Percentiles rank a stretch among this genome's conserved stretches.
Evolutionary conservation across 2,113 vertebrate genomes (phyloP).

Genomic region (Aplodontia rufa): DNA sequence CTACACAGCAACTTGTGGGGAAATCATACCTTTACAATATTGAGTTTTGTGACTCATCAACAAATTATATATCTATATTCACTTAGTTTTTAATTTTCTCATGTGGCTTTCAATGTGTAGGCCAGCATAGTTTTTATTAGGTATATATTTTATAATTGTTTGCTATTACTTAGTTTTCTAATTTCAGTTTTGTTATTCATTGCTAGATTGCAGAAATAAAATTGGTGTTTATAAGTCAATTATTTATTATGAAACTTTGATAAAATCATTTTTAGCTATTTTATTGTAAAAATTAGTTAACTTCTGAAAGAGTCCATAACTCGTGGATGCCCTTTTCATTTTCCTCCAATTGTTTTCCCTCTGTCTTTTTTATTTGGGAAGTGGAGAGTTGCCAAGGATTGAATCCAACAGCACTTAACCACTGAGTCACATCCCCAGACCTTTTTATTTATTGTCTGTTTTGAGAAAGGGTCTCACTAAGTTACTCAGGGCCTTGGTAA

Average conservation of each 20-base stretch:
- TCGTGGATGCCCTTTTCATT: background rate
- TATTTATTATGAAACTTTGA: background rate
- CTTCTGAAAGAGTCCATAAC: background rate
- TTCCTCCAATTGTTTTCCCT: background rate
- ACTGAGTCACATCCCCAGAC: too few relatives aligned
- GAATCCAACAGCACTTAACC: too few relatives aligned
- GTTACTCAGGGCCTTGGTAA: too few relatives aligned
- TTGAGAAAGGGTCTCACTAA: too few relatives aligned
- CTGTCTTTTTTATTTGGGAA: too few relatives aligned
- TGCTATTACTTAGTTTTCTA: background rate
- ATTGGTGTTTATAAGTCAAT: background rate
- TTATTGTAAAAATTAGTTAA: background rate
- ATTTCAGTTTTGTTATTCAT: background rate
- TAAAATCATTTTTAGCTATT: background rate
- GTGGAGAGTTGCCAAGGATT: too few relatives aligned
- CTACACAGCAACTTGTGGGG: background rate
- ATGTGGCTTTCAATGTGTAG: background rate
- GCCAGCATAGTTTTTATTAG: background rate
- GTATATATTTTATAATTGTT: background rate
- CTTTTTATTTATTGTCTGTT: too few relatives aligned
- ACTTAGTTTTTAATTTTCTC: background rate
- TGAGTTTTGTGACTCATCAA: background rate
- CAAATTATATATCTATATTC: background rate
- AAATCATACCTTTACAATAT: background rate
- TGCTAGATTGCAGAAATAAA: background rate